These are phyloP conservation scores for Quadroppia sp. DNA, from an alignment of 2,888 invertebrate species.

Conservation along the genomic window DNA sequence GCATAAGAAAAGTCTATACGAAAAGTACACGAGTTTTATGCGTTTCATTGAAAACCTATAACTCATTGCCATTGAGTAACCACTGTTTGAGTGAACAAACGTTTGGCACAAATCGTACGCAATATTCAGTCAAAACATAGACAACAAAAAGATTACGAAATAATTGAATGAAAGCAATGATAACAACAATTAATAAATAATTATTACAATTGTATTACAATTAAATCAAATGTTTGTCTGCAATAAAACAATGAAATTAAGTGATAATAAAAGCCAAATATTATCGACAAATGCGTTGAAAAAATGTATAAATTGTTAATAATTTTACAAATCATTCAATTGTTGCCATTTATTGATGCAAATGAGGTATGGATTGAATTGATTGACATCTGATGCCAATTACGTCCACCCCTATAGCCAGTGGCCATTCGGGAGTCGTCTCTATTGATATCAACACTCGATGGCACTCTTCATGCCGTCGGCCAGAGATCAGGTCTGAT, in stretches of 20 bases:
- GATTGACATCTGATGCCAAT: neutral
- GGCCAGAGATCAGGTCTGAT: conserved; percentile 76
- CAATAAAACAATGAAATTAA: neutral
- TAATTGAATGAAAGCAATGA: neutral
- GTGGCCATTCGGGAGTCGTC: conserved; percentile 59
- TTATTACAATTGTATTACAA: neutral
- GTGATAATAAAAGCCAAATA: neutral
- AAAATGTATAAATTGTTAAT: conserved; percentile 21
- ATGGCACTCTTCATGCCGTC: conserved; percentile 86
- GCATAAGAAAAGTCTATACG: neutral
- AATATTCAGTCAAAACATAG: neutral
- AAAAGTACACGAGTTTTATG: neutral
- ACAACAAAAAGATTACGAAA: neutral
- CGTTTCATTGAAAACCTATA: no score
- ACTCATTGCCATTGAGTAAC: neutral
- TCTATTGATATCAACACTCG: conserved; percentile 83
- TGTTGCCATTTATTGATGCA: neutral
- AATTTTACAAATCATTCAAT: neutral
- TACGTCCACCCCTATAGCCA: conserved; percentile 8
- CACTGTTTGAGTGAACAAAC: neutral
- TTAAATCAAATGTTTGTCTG: neutral
- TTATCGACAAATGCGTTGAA: neutral
- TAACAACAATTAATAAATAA: neutral
- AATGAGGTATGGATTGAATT: conserved; percentile 13
- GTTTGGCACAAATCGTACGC: neutral